Conservation (phyloP, 1,140 invertebrate genomes). For the Drosophila subobscura region DNA sequence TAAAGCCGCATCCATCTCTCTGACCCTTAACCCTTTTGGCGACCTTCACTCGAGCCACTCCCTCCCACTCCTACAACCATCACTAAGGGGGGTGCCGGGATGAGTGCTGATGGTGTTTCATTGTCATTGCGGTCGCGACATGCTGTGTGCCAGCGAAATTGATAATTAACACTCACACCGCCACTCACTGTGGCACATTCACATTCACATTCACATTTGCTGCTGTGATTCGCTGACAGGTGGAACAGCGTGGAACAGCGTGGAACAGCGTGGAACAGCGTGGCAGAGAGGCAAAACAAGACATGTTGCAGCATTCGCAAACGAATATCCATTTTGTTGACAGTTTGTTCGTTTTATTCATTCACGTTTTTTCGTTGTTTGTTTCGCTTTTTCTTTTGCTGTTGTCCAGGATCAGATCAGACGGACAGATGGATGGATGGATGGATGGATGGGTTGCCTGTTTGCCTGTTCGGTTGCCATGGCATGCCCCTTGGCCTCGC, state of each 20-base stretch:
- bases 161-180: conserved; percentile 72
- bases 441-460: not conserved
- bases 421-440: not conserved
- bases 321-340: conserved; percentile 77
- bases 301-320: conserved; percentile 50
- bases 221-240: conserved; percentile 49
- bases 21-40: conserved; percentile 16
- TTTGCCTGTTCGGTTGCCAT: conserved; percentile 46
- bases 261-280: conserved; percentile 6
- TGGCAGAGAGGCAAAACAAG: conserved; percentile 27
- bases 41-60: not conserved
- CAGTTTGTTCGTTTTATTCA: conserved; percentile 55
- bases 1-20: conserved; percentile 11
- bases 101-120: conserved; percentile 69
- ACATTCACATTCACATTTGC: not conserved
- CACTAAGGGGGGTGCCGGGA: not conserved
- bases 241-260: conserved; percentile 17
- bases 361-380: conserved; percentile 7
- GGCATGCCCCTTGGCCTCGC: conserved; percentile 12
- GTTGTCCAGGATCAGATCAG: conserved; percentile 7
- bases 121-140: conserved; percentile 78
- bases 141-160: conserved; percentile 71
- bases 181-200: conserved; percentile 2
- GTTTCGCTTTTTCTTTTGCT: not conserved
- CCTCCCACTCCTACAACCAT: too few species aligned